Percentiles rank a stretch among this genome's conserved stretches.
phyloP scores from a whole-genome alignment of 2,797 vertebrate species.

The Lemur catta region DNA sequence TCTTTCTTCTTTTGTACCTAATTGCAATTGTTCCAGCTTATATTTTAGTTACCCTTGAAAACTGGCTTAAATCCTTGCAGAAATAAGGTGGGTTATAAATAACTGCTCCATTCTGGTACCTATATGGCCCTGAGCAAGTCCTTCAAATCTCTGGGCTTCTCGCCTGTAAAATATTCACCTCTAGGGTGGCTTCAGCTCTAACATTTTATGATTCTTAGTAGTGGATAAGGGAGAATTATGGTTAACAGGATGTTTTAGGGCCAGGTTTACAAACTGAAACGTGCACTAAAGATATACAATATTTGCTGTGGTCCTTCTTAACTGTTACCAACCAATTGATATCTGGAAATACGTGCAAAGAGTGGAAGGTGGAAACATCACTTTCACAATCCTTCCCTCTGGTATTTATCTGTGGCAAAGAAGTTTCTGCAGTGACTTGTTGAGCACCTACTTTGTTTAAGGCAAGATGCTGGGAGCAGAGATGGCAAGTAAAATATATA shows the following conservation, averaged over 20 bases:
- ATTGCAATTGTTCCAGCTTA: neutral
- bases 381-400: neutral
- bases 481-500: neutral
- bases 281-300: neutral
- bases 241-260: neutral
- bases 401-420: neutral
- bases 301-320: neutral
- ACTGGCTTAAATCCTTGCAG: neutral
- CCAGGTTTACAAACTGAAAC: neutral
- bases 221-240: neutral
- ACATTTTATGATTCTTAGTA: neutral
- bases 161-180: neutral
- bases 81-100: neutral
- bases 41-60: slow-evolving; percentile 26
- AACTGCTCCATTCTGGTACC: neutral
- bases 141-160: slow-evolving; percentile 12
- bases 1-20: slow-evolving; percentile 31
- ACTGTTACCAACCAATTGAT: neutral
- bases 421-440: neutral
- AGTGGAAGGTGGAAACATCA: neutral
- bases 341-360: neutral
- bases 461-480: neutral
- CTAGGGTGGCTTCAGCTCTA: neutral
- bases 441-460: neutral
- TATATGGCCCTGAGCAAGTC: neutral